Evolutionary conservation across 2,797 vertebrate species (phyloP).

Genomic region (Pyrocephalus nanus): DNA sequence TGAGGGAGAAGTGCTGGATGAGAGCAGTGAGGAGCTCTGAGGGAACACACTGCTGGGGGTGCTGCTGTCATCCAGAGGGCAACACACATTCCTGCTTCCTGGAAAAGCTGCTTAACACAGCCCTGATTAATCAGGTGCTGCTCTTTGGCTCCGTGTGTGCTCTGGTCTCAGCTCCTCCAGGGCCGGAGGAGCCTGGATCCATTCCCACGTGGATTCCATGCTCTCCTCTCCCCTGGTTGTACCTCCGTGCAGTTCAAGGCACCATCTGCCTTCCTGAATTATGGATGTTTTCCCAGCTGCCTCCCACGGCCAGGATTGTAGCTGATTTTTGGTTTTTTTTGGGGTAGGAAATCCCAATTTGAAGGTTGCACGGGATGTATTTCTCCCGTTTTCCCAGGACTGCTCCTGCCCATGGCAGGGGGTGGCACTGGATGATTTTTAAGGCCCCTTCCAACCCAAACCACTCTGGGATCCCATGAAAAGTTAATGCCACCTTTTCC

Average conservation of each 20-base stretch:
- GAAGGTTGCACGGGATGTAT: neutral
- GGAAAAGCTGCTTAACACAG: neutral
- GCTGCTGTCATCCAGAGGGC: slow-evolving; percentile 10
- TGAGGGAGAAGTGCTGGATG: neutral
- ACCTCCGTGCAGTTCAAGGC: neutral
- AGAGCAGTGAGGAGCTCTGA: neutral
- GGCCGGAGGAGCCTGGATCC: neutral
- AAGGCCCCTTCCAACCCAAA: neutral
- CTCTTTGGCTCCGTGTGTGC: rapidly evolving
- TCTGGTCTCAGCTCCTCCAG: rapidly evolving
- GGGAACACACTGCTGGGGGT: neutral
- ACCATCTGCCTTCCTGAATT: neutral
- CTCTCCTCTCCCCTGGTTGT: neutral
- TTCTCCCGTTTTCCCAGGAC: neutral
- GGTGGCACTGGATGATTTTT: neutral
- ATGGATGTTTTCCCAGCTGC: neutral
- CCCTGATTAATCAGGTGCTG: neutral
- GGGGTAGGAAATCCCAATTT: neutral
- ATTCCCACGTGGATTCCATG: neutral
- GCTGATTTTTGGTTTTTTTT: neutral
- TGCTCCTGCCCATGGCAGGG: neutral
- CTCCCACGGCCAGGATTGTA: neutral
- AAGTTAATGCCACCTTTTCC: neutral
- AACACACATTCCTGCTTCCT: neutral
- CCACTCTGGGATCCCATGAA: neutral